Conservation (phyloP, 64 coral and sea anemone genomes). For the Astreopora myriophthalma region DNA sequence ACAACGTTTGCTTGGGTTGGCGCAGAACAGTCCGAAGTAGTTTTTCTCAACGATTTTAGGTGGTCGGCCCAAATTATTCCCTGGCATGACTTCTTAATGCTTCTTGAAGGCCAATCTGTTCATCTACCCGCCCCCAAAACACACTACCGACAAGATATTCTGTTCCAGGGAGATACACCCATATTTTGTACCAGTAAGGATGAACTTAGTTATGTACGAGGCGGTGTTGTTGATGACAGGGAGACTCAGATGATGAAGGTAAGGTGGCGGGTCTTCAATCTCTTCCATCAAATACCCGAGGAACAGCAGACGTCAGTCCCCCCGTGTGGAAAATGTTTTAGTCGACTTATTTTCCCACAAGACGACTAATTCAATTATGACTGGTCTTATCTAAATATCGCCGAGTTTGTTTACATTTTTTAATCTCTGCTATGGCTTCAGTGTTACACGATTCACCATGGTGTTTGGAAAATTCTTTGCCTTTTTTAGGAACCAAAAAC, state of each 20-base stretch:
- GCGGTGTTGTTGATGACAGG: background rate
- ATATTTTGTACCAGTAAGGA: constrained; percentile 15
- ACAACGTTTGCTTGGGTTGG: constrained; percentile 66
- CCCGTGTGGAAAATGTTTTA: background rate
- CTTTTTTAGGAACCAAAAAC: no score
- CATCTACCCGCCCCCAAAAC: constrained; percentile 52
- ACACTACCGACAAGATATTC: constrained; percentile 3
- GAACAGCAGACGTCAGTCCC: background rate
- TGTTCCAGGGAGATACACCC: background rate
- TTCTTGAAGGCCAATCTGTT: constrained; percentile 37
- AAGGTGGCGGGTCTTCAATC: background rate
- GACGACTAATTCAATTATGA: background rate
- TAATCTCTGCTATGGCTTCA: no score
- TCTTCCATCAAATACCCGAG: background rate
- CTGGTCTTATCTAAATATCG: no score
- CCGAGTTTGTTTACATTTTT: no score
- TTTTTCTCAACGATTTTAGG: constrained; percentile 71
- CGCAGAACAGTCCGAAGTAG: constrained; percentile 46
- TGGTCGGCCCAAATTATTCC: constrained; percentile 43
- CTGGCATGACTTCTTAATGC: constrained; percentile 62
- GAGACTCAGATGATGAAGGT: constrained; percentile 12
- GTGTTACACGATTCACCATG: no score
- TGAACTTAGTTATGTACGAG: background rate
- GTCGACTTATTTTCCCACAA: background rate
- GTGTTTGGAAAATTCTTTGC: no score